A percentile compares a stretch with the other conserved stretches of the same genome.
Evolutionary conservation across 2,113 vertebrate genomes (phyloP).

Genomic region (Corvus hawaiiensis): DNA sequence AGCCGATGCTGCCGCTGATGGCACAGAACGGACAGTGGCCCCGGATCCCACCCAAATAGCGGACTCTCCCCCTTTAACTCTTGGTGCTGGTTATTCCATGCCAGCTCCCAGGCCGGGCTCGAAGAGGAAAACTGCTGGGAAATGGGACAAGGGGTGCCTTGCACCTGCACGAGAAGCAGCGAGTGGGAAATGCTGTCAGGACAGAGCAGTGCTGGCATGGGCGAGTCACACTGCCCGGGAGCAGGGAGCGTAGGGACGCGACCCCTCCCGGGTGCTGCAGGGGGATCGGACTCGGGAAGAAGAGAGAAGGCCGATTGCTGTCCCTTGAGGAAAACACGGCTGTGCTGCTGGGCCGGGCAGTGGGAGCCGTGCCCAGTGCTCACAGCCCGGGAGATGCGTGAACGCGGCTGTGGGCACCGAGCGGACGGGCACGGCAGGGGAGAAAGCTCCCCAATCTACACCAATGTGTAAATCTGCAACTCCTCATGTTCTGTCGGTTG

Average conservation of each 20-base stretch:
- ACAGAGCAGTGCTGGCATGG: accelerated
- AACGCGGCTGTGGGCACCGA: not conserved
- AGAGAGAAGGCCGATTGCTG: accelerated
- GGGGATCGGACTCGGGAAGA: accelerated
- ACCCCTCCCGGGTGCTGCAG: accelerated
- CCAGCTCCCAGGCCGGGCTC: not conserved
- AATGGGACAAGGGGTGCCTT: accelerated
- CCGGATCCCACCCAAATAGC: not conserved
- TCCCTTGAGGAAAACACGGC: not conserved
- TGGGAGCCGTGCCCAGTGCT: not conserved
- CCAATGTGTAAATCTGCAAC: not conserved
- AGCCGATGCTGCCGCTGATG: not conserved
- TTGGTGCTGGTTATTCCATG: not conserved
- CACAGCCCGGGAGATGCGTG: not conserved
- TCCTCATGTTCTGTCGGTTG: accelerated
- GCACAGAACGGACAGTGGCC: not conserved
- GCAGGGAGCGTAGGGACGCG: accelerated
- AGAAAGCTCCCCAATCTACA: not conserved
- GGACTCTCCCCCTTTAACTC: not conserved
- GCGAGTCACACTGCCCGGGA: accelerated
- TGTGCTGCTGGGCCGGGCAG: not conserved
- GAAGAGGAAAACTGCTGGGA: not conserved
- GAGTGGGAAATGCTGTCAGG: accelerated
- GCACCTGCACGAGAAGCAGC: not conserved
- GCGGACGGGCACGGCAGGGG: not conserved